Evolutionary conservation across 2,113 vertebrate genomes (phyloP), one percentile per base, ranked within the genome.

Genomic region (Bubalus kerabau): DNA sequence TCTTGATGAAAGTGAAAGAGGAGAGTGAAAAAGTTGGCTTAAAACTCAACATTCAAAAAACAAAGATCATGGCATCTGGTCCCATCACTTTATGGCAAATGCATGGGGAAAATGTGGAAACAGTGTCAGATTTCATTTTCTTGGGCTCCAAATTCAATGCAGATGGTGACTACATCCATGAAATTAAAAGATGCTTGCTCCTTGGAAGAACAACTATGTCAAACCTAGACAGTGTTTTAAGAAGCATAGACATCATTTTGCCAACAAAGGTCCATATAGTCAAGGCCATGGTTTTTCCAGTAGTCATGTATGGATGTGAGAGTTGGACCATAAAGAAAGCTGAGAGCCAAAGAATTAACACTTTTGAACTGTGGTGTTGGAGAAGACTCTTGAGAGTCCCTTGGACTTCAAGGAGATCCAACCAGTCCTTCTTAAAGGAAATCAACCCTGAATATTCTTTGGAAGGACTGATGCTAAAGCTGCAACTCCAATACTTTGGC

Each of bases 331-430:
- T 71, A 71, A 71, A 40, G n/a, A 71, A 71, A 40, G n/a, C 67
- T 71, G 67, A 71, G 67, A 6, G n/a, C 5, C 0, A 0, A 71
- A 71, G n/a, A 40, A 71, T 6, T 40, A 19, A 40, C 10, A 13
- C 67, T 40, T 71, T 71, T 40, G n/a, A 71, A 71, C 5, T 23
- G 21, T 40, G 5, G 67, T 71, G 67, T 74, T 74, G 67, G 36
- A 40, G n/a, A 74, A 40, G n/a, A 74, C n/a, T 74, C n/a, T 40
- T 40, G 67, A 74, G 67, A 24, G 19, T 74, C 19, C 19, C 67
- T 74, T 40, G 67, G 67, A 40, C n/a, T 74, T 5, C 36, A 74
- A 40, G 36, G n/a, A 74, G 67, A 74, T 40, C 67, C 19, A 40
- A 40, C 19, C n/a, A 24, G 67, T 40, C n/a, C 2, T 6, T 74